A percentile compares a stretch with the other conserved stretches of the same genome.
Conservation (phyloP, 2,797 vertebrate genomes). For the Australoheros facetus region DNA sequence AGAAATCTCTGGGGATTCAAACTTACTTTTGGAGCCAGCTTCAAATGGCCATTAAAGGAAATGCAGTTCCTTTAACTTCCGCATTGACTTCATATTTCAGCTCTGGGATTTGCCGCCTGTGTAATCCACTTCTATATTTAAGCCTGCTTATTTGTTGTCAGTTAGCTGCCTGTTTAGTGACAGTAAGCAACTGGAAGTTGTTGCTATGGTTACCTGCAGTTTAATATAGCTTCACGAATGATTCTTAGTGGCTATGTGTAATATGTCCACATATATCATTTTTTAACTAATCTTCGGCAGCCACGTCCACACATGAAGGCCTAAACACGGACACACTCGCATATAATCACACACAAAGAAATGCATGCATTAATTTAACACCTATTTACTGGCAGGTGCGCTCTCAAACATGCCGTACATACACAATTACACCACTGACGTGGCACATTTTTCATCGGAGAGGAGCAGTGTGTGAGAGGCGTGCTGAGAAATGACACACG, state of each 20-base stretch:
- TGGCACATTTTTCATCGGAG: constrained; percentile 37
- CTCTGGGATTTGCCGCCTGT: not conserved
- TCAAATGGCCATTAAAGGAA: not conserved
- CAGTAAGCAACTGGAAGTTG: not conserved
- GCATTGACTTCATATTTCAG: not conserved
- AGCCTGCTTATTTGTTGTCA: not conserved
- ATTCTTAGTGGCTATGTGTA: not conserved
- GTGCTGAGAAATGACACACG: constrained; percentile 40
- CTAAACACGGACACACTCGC: not conserved
- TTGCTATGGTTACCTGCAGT: not conserved
- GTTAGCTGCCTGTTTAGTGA: constrained; percentile 1
- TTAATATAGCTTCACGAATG: not conserved
- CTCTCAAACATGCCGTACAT: not conserved
- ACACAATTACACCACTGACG: constrained; percentile 16
- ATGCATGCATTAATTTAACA: constrained; percentile 2
- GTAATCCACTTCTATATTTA: not conserved
- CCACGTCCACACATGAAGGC: not conserved
- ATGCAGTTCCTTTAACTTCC: not conserved
- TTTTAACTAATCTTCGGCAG: not conserved
- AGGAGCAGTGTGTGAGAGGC: constrained; percentile 19
- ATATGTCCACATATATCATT: not conserved
- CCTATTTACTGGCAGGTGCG: constrained; percentile 7
- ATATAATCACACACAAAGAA: not conserved
- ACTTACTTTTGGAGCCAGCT: not conserved
- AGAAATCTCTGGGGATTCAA: not conserved